Evolutionary conservation across 2,113 vertebrate species (phyloP), one percentile per base, ranked within the genome.

Genomic region (Hucho hucho): DNA sequence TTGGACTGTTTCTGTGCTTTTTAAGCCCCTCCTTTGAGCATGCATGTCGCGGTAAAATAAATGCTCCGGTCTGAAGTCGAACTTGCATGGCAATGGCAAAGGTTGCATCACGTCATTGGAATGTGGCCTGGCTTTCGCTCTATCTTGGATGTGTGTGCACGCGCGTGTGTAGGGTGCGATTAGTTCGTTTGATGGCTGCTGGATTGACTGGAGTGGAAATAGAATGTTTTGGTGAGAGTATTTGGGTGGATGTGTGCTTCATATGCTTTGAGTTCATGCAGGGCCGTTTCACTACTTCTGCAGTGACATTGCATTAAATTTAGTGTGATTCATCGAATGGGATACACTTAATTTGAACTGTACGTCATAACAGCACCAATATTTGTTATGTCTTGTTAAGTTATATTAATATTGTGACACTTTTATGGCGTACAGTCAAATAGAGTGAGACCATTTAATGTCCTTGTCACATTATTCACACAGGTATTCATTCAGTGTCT

Each of bases 1-100:
- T 4, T 12, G 65, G 72, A 61, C 64, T 82, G 64, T 83, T 75
- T 82, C 49, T 77, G 75, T 20, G 47, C 75, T 64, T 72, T 72
- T 14, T 69, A n/a, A 81, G 81, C 87, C 85, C 88, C 86, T 74
- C 70, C 74, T 90, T 88, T 87, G 89, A 88, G 81, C 91, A 89
- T 91, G 91, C 91, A 90, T 90, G 91, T 64, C 29, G 80, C 67
- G 64, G 81, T 77, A 69, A 64, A 53, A 75, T 37, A 16, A 74
- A 75, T 81, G 69, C 26, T 73, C 16, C 71, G 77, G 74, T 83
- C 49, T 82, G 64, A 49, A 66, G 72, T 70, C 58, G 16, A 83
- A 85, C 12, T 43, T 43, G 86, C 87, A 89, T 85, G 87, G 83
- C 79, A 59, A 56, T 16, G 13, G 49, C 16, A 53, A 85, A 68